Base-by-base conservation (phyloP, 2,113 vertebrate genomes). In the Nibea albiflora region DNA sequence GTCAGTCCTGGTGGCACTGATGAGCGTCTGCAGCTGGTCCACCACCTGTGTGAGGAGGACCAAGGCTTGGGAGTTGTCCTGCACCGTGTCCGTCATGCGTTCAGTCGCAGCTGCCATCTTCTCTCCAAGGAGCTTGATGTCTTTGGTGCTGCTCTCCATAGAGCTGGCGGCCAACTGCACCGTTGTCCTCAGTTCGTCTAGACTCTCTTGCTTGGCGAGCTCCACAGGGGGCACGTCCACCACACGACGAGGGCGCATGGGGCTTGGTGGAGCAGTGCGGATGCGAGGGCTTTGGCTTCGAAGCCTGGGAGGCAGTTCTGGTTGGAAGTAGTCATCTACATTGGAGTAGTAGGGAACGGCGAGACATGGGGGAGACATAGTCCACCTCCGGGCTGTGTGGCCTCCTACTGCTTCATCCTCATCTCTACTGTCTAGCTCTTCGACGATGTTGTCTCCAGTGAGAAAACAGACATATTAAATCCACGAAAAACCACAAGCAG, bases 31-130 rank as follows among this genome's bases (percentile, higher is more conserved):
- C 20, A 95, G 88, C 47, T 78, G 89, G 17, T 93, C 90, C 54
- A 95, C 88, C 47, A 92, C 91, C 82, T 91, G 83, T 0, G 87
- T 79, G 75, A 95, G 89, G 39, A 93, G 85, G 5, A 77, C 56
- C 54, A 95, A 46, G 11, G 93, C 92, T 47, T 86, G 90, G 4
- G 93, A 90, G 75, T 94, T 94, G 76, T 94, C 93, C 76, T 91
- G 92, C 19, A 93, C 90, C 0, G 88, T 92, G 69, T 92, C 91
- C 0, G 91, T 92, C 85, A 94, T 89, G 80, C 86, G 88, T 35
- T 94, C 92, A 0, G 89, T 92, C 1, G 91, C 92, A 0, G 81
- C 76, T 0, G 86, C 84, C 93, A 94, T 93, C 89, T 78, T 92
- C 54, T 93, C 84, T 14, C 92, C 91, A 2, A 93, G 89, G 14